Evolutionary conservation across 2,113 vertebrate genomes (phyloP).

Genomic region (Syngnathus floridae): DNA sequence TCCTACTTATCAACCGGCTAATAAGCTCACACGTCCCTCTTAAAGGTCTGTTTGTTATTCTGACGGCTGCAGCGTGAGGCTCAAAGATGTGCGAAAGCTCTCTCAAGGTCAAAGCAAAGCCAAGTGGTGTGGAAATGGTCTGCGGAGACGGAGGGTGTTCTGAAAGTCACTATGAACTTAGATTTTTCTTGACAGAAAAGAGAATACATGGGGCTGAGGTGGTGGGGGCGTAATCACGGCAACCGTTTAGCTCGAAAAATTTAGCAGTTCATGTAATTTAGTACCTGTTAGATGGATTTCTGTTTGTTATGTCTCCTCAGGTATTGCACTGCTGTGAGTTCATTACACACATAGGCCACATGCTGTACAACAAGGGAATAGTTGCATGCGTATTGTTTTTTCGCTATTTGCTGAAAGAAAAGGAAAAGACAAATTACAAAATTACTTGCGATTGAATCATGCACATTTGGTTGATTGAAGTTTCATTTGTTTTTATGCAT

Average conservation of each 20-base stretch:
- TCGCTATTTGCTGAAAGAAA: slow-evolving; percentile 3
- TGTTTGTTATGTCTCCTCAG: slow-evolving; percentile 27
- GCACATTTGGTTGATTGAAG: slow-evolving; percentile 37
- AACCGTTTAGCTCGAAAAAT: slow-evolving; percentile 18
- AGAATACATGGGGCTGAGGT: no score
- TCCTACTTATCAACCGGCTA: slow-evolving; percentile 42
- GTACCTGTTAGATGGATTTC: slow-evolving; percentile 32
- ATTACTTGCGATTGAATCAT: slow-evolving; percentile 65
- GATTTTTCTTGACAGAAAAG: no score
- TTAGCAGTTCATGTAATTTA: slow-evolving; percentile 15
- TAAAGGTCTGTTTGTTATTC: slow-evolving; percentile 58
- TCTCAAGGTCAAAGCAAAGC: slow-evolving; percentile 47
- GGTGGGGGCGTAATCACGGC: not conserved
- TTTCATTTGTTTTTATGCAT: slow-evolving; percentile 18
- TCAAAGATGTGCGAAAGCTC: slow-evolving; percentile 43
- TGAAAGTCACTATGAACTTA: no score
- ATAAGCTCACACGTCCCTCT: slow-evolving; percentile 46
- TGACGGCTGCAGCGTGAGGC: slow-evolving; percentile 21
- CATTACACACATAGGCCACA: slow-evolving; percentile 15
- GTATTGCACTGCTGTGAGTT: slow-evolving; percentile 30
- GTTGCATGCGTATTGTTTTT: not conserved
- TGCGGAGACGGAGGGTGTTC: not conserved
- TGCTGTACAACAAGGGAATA: not conserved
- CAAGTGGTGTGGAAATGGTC: slow-evolving; percentile 14
- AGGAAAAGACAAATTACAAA: not conserved